Evolutionary conservation across 2,113 vertebrate species (phyloP).

Genomic region (Sisor rabdophorus): DNA sequence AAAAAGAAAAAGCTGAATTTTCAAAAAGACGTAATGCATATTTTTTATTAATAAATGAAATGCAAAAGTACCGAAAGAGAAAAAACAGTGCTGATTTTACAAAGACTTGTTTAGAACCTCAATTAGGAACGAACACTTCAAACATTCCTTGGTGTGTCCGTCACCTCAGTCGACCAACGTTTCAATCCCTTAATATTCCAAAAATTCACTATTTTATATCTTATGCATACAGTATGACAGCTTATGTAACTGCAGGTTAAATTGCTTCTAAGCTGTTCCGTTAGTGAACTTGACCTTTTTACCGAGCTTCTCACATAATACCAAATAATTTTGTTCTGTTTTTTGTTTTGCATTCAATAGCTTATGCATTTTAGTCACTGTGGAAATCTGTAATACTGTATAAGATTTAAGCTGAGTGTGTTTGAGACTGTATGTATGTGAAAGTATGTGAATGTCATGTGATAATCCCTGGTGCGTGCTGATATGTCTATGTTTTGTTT

Average conservation of each 20-base stretch:
- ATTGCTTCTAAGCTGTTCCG: constrained; percentile 33
- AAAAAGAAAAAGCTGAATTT: too few relatives aligned
- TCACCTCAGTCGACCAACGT: constrained; percentile 33
- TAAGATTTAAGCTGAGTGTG: constrained; percentile 32
- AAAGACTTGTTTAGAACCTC: constrained; percentile 33
- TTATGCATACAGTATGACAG: constrained; percentile 26
- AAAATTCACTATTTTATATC: constrained; percentile 42
- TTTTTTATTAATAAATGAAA: background rate
- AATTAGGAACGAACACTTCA: background rate
- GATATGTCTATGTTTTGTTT: constrained; percentile 33
- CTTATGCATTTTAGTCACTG: constrained; percentile 51
- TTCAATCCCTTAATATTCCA: constrained; percentile 37
- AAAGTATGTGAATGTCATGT: constrained; percentile 34
- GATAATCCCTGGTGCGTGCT: constrained; percentile 33
- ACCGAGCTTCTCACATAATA: constrained; percentile 45
- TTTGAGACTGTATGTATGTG: constrained; percentile 3
- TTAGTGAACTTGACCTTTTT: constrained; percentile 47
- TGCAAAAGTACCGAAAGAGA: background rate
- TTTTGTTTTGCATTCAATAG: constrained; percentile 39
- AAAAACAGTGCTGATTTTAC: constrained; percentile 25
- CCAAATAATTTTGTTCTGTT: constrained; percentile 4
- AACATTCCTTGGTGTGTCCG: constrained; percentile 37
- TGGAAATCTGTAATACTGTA: constrained; percentile 51
- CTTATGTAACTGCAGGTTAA: constrained; percentile 43
- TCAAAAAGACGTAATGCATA: too few relatives aligned